Evolutionary conservation across 2,888 invertebrate species (phyloP).

Genomic region (Anarsia innoxiella): DNA sequence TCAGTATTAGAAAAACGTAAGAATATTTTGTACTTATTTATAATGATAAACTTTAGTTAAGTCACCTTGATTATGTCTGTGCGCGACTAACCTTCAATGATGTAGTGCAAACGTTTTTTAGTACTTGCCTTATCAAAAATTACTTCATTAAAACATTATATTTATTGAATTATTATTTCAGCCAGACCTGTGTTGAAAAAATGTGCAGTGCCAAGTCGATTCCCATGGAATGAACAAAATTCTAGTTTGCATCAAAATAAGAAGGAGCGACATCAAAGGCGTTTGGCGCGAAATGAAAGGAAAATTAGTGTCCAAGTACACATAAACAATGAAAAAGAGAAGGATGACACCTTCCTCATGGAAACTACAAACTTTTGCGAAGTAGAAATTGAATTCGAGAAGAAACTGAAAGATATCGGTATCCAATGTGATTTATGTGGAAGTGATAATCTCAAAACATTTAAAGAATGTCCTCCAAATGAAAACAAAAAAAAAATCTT

Average conservation of each 20-base stretch:
- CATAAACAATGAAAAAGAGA: no score
- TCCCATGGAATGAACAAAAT: conserved; percentile 9
- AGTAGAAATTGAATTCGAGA: neutral
- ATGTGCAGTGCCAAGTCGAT: conserved; percentile 10
- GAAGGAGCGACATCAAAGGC: no score
- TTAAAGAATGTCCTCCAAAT: neutral
- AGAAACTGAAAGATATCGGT: neutral
- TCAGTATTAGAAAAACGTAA: conserved; percentile 12
- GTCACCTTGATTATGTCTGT: no score
- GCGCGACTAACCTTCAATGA: neutral
- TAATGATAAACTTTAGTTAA: no score
- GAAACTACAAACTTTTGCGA: neutral
- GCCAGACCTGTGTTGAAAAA: conserved; percentile 9
- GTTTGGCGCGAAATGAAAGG: neutral
- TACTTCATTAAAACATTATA: no score
- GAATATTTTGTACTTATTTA: neutral
- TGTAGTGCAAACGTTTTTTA: neutral
- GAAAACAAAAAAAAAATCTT: neutral
- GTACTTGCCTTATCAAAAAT: no score
- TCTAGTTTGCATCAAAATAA: no score
- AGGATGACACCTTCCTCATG: no score
- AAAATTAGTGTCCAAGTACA: neutral
- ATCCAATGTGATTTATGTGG: neutral
- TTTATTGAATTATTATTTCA: no score
- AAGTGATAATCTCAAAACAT: neutral